Evolutionary conservation across 2,888 invertebrate genomes (phyloP), one percentile per base, ranked within the genome.

Genomic region (Parnassius apollo): DNA sequence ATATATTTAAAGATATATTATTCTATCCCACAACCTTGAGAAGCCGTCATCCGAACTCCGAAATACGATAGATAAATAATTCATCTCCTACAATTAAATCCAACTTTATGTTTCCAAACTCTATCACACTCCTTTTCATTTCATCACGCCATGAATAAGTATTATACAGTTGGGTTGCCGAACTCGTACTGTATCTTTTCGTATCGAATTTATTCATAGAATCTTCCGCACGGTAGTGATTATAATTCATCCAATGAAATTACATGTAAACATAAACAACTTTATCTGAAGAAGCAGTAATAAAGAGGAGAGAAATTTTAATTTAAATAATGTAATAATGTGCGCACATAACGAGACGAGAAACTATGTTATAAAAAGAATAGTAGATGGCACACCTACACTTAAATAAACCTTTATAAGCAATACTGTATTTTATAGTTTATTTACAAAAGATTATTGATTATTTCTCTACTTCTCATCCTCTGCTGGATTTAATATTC

Each of bases 121-220:
- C 67, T 62, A 72, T 72, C 68, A 68, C 68, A 71, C 71, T 70
- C 68, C 69, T 70, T 73, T 73, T 71, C 70, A 70, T 70, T 72
- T 71, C 72, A 73, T 71, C 69, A 68, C 63, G 64, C 67, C 70
- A 73, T 74, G 74, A 75, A 75, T 76, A 73, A 75, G 3, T 35
- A 73, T 73, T 73, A 75, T 75, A 49, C 64, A 65, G 55, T 57
- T 62, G 61, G 64, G 65, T 56, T 52, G 59, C 56, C 52, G 53
- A 57, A 65, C 66, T 63, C 51, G 59, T 57, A 45, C 64, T 54
- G 55, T 63, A 59, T 59, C 65, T 67, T 59, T 65, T 63, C 56
- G 42, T 52, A 52, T 42, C 48, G 56, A 60, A 57, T 64, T 57
- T 60, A 64, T 64, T 64, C 59, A 56, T 56, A 63, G 52, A 56